Conservation (phyloP, 2,888 invertebrate genomes). For the Acronicta psi region DNA sequence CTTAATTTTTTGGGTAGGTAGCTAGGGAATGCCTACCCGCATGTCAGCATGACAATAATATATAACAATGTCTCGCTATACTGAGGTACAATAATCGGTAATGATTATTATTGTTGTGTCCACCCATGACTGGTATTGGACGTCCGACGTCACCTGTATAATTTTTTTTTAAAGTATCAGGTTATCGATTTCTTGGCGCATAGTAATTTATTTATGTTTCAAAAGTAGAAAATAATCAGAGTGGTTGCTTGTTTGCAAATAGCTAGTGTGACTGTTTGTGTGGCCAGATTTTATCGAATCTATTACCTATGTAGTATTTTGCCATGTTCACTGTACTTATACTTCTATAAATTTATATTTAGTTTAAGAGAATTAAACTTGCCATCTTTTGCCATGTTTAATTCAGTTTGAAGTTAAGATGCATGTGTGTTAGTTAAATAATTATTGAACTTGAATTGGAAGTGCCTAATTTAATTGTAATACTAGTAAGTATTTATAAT, state of each 20-base stretch:
- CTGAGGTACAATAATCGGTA: no score
- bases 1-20: no score
- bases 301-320: constrained; percentile 46
- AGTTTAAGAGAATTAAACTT: constrained; percentile 80
- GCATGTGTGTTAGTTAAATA: constrained; percentile 29
- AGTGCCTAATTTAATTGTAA: constrained; percentile 47
- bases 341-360: constrained; percentile 47
- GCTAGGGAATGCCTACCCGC: no score
- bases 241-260: no score
- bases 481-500: constrained; percentile 47
- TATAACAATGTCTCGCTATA: no score
- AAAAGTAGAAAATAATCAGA: constrained; percentile 51
- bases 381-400: constrained; percentile 86
- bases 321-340: constrained; percentile 59
- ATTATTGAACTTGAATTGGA: constrained; percentile 38
- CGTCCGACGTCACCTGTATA: no score
- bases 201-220: not conserved
- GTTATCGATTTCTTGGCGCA: not conserved
- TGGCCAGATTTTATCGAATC: constrained; percentile 37
- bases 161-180: not conserved
- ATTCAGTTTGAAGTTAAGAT: constrained; percentile 67
- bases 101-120: no score
- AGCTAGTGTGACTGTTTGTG: constrained; percentile 27
- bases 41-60: no score
- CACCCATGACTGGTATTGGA: no score